These are phyloP conservation scores for Pedetes capensis DNA, from an alignment of 2,113 vertebrate genomes.

Conservation along the genomic window DNA sequence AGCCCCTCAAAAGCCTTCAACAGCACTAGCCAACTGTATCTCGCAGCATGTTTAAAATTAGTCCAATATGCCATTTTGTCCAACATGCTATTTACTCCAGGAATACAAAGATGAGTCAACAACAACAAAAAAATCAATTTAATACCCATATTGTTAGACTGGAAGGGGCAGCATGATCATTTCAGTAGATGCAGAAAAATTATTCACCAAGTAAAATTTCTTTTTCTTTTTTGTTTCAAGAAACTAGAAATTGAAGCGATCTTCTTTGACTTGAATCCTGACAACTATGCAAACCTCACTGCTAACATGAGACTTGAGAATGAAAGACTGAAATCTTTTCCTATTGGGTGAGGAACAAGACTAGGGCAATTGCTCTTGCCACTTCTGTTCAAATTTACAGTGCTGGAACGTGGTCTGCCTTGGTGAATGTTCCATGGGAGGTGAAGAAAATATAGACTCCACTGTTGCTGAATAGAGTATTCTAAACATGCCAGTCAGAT, in stretches of 20 bases:
- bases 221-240: neutral
- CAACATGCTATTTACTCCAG: neutral
- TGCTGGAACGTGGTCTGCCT: neutral
- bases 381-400: too few species aligned
- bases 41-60: too few species aligned
- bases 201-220: neutral
- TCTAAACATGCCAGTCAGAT: neutral
- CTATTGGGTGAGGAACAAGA: neutral
- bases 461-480: neutral
- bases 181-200: neutral
- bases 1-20: neutral
- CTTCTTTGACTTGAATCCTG: neutral
- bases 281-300: neutral
- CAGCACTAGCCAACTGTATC: neutral
- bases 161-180: neutral
- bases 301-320: neutral
- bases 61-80: neutral
- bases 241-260: neutral
- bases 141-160: neutral
- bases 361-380: neutral
- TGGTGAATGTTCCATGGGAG: neutral
- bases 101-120: neutral
- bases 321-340: neutral
- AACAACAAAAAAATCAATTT: neutral
- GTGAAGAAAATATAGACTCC: neutral